A percentile compares a stretch with the other conserved stretches of the same genome.
These are phyloP conservation scores for Lapara coniferarum DNA, from an alignment of 2,888 invertebrate species.

Conservation along the genomic window DNA sequence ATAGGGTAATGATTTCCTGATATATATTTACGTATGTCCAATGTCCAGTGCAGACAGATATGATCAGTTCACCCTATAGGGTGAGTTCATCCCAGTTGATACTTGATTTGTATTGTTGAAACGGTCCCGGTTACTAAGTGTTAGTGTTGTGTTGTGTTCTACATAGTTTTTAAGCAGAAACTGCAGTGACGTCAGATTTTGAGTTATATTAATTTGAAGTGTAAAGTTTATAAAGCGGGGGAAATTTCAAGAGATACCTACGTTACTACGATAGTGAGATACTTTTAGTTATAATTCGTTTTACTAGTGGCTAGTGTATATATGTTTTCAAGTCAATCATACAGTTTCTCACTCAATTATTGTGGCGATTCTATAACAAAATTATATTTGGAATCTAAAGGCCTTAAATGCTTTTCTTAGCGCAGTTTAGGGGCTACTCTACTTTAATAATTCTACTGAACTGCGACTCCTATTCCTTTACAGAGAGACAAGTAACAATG, in stretches of 20 bases:
- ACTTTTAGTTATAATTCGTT: too few species aligned
- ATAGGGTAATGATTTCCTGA: conserved; percentile 28
- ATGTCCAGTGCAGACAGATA: conserved; percentile 43
- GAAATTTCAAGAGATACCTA: too few species aligned
- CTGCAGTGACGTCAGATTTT: neutral
- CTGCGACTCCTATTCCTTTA: conserved; percentile 23
- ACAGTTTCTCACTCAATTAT: too few species aligned
- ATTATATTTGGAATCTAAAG: too few species aligned
- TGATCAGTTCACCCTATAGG: conserved; percentile 32
- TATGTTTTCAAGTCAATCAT: too few species aligned
- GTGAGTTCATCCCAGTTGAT: too few species aligned
- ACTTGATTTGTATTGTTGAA: neutral
- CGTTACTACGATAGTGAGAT: too few species aligned
- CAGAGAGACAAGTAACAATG: conserved; percentile 18
- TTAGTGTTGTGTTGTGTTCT: neutral
- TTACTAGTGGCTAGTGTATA: too few species aligned
- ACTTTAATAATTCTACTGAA: too few species aligned
- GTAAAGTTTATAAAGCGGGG: conserved; percentile 32
- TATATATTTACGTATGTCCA: conserved; percentile 39
- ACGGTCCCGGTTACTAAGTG: neutral
- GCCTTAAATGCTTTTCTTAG: too few species aligned
- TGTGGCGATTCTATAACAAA: too few species aligned
- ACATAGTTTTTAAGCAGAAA: neutral
- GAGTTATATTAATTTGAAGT: neutral
- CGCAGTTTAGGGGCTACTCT: too few species aligned